Percentiles rank a stretch among this genome's conserved stretches.
Conservation (phyloP, 23 tunicate species). For the Trididemnum nubilum region DNA sequence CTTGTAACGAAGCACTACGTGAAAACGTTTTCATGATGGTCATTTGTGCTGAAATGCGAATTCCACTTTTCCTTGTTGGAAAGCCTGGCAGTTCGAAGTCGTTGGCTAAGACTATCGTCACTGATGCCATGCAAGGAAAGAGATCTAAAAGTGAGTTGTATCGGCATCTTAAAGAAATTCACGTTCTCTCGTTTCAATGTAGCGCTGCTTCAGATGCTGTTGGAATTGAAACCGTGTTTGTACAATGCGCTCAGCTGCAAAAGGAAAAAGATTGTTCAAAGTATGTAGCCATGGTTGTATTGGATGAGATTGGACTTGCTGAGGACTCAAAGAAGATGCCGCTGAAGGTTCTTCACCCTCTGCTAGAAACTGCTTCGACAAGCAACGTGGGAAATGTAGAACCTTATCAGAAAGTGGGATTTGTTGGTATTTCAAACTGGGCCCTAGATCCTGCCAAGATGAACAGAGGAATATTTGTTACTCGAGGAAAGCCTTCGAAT, state of each 20-base stretch:
- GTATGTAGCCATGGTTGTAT: slow-evolving; percentile 63
- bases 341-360: slow-evolving; percentile 62
- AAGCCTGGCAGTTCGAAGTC: slow-evolving; percentile 80
- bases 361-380: slow-evolving; percentile 61
- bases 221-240: slow-evolving; percentile 69
- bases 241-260: slow-evolving; percentile 61
- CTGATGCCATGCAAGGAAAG: slow-evolving; percentile 60
- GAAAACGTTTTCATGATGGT: slow-evolving; percentile 71
- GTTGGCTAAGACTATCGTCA: slow-evolving; percentile 62
- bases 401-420: slow-evolving; percentile 56
- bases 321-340: slow-evolving; percentile 86
- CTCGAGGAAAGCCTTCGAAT: slow-evolving; percentile 67
- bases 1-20: slow-evolving; percentile 57
- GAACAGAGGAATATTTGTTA: slow-evolving; percentile 90
- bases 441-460: slow-evolving; percentile 91
- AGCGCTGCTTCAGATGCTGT: slow-evolving; percentile 70
- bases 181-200: slow-evolving; percentile 72
- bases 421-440: slow-evolving; percentile 94
- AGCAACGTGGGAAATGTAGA: slow-evolving; percentile 4
- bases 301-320: slow-evolving; percentile 80
- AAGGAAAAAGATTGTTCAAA: slow-evolving; percentile 35
- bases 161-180: slow-evolving; percentile 54
- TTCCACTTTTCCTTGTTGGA: slow-evolving; percentile 72
- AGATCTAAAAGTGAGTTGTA: slow-evolving; percentile 42
- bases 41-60: slow-evolving; percentile 63